Evolutionary conservation across 2,888 invertebrate species (phyloP), one percentile per base, ranked within the genome.

Genomic region (Tipula lateralis): DNA sequence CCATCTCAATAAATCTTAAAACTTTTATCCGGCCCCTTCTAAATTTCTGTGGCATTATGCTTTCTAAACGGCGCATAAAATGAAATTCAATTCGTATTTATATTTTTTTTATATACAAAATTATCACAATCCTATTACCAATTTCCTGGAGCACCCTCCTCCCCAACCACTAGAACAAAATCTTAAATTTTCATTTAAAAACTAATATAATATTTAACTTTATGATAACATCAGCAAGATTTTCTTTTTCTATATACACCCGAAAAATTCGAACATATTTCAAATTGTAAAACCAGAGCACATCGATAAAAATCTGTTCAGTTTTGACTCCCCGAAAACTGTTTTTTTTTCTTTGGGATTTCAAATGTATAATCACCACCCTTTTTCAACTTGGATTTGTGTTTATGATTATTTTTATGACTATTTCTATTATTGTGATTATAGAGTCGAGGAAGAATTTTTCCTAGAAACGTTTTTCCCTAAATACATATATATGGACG

Each of bases 101-200:
- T 83, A 44, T 84, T 84, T n/a, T n/a, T n/a, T n/a, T n/a, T n/a
- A n/a, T n/a, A 36, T 81, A 81, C 39, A 81, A 85, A 85, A 85
- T 85, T 84, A 84, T 39, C 85, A 34, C 85, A 83, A 85, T 36
- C 84, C 34, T 81, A 30, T 19, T 81, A 83, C 39, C 85, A 81
- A 82, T 85, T 85, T 84, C 85, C 85, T 66, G 66, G 66, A 12
- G 66, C 66, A 50, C 5, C 7, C 39, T 13, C 39, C n/a, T 13
- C 4, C 9, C 66, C 12, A 9, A 9, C 24, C 24, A 0, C 66
- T 66, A 16, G 44, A 16, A 7, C 16, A n/a, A 12, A 24, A 66
- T 66, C 44, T 50, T 12, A 50, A 16, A 50, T 50, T 7, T 66
- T 66, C 66, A 9, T 66, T 66, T 66, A 66, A 66, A 66, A 66